Evolutionary conservation across 2,113 vertebrate genomes (phyloP).

Genomic region (Lipophrys pholis): DNA sequence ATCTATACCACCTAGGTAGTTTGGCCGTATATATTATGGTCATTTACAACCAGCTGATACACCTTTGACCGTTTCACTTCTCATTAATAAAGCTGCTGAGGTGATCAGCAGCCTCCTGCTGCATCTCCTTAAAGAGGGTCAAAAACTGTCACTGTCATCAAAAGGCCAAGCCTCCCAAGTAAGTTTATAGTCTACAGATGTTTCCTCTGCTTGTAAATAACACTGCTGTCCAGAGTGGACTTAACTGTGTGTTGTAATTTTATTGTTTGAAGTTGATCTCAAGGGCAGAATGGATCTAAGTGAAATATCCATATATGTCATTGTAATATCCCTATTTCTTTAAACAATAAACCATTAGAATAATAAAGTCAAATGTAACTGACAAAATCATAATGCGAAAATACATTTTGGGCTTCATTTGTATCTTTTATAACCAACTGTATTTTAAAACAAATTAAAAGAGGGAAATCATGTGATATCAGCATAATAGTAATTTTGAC

Average conservation of each 20-base stretch:
- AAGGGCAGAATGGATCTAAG: neutral
- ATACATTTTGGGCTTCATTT: too few species aligned
- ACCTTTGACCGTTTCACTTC: constrained; percentile 63
- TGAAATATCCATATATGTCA: too few species aligned
- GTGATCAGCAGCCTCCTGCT: constrained; percentile 47
- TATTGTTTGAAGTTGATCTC: neutral
- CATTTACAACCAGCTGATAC: constrained; percentile 65
- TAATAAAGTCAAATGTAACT: too few species aligned
- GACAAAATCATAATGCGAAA: too few species aligned
- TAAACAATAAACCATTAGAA: too few species aligned
- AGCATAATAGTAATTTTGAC: too few species aligned
- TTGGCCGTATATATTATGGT: constrained; percentile 49
- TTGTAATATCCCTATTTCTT: too few species aligned
- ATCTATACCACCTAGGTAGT: constrained; percentile 53
- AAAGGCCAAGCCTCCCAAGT: neutral
- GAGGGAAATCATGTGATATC: too few species aligned
- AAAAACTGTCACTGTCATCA: too few species aligned
- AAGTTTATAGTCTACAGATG: constrained; percentile 22
- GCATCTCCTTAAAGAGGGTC: neutral
- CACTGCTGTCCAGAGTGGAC: neutral
- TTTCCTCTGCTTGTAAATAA: constrained; percentile 23
- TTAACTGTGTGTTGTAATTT: neutral
- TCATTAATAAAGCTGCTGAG: constrained; percentile 60
- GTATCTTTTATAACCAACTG: too few species aligned
- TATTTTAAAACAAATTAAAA: too few species aligned